Conservation (phyloP, 2,797 vertebrate species). For the Scyliorhinus canicula region DNA sequence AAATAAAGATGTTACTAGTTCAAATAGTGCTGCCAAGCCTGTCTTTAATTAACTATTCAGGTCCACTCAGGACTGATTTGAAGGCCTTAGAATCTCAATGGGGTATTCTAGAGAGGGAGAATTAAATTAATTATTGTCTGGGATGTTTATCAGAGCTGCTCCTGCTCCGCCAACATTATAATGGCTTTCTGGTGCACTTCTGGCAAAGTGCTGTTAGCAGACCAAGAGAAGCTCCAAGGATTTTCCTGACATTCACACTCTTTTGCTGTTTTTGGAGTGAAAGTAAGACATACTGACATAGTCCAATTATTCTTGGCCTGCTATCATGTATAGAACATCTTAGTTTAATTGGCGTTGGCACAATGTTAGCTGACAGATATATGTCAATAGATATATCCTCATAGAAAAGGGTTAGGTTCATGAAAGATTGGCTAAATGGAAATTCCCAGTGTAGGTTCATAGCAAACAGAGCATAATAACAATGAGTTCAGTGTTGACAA, state of each 20-base stretch:
- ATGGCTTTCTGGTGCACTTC: neutral
- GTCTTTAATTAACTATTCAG: neutral
- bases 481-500: neutral
- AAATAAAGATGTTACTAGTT: neutral
- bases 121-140: neutral
- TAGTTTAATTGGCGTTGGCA: neutral
- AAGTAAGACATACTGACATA: neutral
- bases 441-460: neutral
- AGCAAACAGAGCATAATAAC: neutral
- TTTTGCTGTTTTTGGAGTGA: neutral
- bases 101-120: neutral
- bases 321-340: neutral
- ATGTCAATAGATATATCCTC: neutral
- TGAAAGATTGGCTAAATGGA: neutral
- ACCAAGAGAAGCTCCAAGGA: neutral
- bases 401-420: neutral
- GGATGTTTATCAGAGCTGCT: neutral
- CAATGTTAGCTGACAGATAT: neutral
- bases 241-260: neutral
- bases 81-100: neutral
- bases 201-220: neutral
- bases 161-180: neutral
- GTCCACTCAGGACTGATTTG: neutral
- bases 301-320: neutral
- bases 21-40: neutral